Conservation (phyloP, 2,888 invertebrate genomes). For the Eilema sororculum region DNA sequence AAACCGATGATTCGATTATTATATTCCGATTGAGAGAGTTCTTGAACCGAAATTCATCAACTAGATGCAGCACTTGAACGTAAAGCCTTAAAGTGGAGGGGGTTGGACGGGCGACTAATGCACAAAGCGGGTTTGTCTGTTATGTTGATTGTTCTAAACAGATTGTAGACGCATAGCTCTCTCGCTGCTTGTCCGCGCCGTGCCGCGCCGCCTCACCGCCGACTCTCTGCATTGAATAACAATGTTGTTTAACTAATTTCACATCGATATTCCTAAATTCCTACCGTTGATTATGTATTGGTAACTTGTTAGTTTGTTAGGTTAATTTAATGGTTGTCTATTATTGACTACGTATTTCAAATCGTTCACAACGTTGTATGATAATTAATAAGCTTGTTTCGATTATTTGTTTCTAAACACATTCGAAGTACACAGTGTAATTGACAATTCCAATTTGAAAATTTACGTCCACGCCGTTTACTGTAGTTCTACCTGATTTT, state of each 20-base stretch:
- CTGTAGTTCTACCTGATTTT: background rate
- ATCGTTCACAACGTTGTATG: background rate
- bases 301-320: constrained; percentile 6
- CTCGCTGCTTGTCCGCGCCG: constrained; percentile 28
- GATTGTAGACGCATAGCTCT: constrained; percentile 59
- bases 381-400: constrained; percentile 19
- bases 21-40: constrained; percentile 45
- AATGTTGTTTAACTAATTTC: constrained; percentile 45
- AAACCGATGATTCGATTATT: constrained; percentile 44
- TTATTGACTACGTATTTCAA: background rate
- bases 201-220: background rate
- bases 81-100: constrained; percentile 49
- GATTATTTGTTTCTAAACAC: constrained; percentile 5
- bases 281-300: constrained; percentile 20
- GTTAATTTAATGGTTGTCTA: constrained; percentile 8
- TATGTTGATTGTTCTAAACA: constrained; percentile 70
- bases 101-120: constrained; percentile 58
- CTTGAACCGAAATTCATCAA: constrained; percentile 51
- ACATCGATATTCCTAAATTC: constrained; percentile 41
- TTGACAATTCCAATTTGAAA: background rate
- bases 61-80: constrained; percentile 46
- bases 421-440: background rate
- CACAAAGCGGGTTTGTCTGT: constrained; percentile 67
- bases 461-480: background rate
- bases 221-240: constrained; percentile 54